phyloP scores from a whole-genome alignment of 2,888 invertebrate species.

The Parapristionchus giblindavisi region DNA sequence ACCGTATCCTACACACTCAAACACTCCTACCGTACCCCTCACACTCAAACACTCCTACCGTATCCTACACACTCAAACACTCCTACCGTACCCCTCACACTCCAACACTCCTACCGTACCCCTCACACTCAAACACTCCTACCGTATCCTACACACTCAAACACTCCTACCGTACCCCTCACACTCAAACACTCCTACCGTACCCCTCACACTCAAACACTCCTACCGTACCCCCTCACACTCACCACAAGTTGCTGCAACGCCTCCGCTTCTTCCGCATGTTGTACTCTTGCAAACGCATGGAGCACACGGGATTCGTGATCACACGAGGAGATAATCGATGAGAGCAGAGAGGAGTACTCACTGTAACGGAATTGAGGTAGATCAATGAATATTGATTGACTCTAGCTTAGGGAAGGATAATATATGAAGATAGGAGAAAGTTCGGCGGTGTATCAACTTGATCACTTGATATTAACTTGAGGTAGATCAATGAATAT shows the following conservation, averaged over 20 bases:
- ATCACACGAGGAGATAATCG: slow-evolving; percentile 24
- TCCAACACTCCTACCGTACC: background rate
- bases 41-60: no score
- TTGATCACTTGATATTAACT: no score
- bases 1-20: no score
- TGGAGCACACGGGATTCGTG: slow-evolving; percentile 9
- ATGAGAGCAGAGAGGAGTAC: slow-evolving; percentile 9
- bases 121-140: background rate
- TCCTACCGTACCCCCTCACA: background rate
- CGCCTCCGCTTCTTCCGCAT: background rate
- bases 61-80: no score
- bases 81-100: no score
- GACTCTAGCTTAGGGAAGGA: background rate
- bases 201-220: background rate
- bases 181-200: no score
- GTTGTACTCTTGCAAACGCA: background rate
- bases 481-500: no score
- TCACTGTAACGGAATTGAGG: no score
- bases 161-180: background rate
- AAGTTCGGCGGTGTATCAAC: no score
- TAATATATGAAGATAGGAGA: background rate
- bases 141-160: no score
- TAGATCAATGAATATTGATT: background rate
- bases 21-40: no score
- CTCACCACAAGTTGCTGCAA: background rate